phyloP scores from a whole-genome alignment of 2,797 vertebrate species.

The Lerista edwardsae region DNA sequence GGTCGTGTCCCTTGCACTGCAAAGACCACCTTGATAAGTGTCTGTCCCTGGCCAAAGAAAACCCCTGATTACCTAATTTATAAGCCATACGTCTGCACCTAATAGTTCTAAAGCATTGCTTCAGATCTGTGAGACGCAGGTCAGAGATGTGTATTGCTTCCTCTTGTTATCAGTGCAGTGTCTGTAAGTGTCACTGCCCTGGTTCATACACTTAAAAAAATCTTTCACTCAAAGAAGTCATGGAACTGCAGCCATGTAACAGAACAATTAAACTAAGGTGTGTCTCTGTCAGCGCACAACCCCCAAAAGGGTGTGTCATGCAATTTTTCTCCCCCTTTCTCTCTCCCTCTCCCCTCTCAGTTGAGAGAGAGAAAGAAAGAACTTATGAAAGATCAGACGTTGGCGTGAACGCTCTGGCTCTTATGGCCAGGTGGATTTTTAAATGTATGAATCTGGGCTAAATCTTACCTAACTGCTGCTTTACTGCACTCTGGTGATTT shows the following conservation, averaged over 20 bases:
- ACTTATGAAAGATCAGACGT: background rate
- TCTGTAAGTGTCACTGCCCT: background rate
- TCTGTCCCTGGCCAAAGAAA: background rate
- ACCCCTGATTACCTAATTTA: background rate
- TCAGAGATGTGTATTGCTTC: background rate
- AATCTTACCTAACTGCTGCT: background rate
- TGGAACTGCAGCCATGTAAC: background rate
- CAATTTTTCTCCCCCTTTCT: background rate
- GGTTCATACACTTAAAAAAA: background rate
- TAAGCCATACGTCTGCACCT: background rate
- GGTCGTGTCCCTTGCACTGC: too few relatives aligned
- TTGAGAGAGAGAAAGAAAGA: background rate
- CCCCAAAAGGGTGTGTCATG: background rate
- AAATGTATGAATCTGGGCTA: background rate
- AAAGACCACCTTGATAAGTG: background rate
- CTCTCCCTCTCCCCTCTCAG: background rate
- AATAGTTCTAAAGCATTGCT: background rate
- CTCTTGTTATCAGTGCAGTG: background rate
- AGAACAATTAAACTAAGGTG: too few relatives aligned
- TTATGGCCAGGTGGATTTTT: background rate
- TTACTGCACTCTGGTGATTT: background rate
- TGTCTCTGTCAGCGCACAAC: background rate
- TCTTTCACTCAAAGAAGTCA: background rate
- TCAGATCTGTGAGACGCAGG: background rate
- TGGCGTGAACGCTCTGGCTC: background rate